Percentiles rank a stretch among this genome's conserved stretches.
Conservation (phyloP, 2,797 vertebrate species). For the Darevskia nairensis region DNA sequence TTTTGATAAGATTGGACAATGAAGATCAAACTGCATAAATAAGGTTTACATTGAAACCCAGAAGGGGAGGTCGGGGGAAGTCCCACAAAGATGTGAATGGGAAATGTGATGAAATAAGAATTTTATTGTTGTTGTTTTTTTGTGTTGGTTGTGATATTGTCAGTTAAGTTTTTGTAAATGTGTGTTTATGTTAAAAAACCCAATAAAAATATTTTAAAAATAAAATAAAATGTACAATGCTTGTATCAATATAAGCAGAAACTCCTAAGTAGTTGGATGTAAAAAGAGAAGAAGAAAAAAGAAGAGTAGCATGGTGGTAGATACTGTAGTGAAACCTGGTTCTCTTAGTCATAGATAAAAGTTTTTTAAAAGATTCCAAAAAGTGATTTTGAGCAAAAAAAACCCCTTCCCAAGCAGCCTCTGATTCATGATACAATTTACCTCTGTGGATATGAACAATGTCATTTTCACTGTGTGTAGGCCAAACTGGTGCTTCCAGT, state of each 20-base stretch:
- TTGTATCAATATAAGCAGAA: background rate
- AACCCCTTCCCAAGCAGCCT: background rate
- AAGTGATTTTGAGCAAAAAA: background rate
- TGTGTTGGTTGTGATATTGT: too few species aligned
- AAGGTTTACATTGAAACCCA: too few species aligned
- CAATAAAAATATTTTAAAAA: too few species aligned
- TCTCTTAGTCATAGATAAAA: background rate
- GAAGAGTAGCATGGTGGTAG: background rate
- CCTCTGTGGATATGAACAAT: slow-evolving; percentile 87
- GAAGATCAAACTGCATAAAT: too few species aligned
- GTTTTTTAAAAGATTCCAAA: background rate
- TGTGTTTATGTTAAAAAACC: too few species aligned
- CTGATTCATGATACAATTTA: slow-evolving; percentile 53
- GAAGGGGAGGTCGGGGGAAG: too few species aligned
- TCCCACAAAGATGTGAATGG: too few species aligned
- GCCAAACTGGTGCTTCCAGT: slow-evolving; percentile 81
- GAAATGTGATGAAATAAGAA: too few species aligned
- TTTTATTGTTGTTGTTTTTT: too few species aligned
- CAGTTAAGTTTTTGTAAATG: too few species aligned
- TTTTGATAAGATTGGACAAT: too few species aligned
- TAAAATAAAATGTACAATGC: too few species aligned
- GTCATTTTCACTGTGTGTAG: slow-evolving; percentile 87
- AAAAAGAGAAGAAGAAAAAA: background rate
- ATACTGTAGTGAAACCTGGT: background rate
- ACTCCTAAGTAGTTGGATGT: background rate